Conservation (phyloP, 2,888 invertebrate species). For the Anorthoa munda region DNA sequence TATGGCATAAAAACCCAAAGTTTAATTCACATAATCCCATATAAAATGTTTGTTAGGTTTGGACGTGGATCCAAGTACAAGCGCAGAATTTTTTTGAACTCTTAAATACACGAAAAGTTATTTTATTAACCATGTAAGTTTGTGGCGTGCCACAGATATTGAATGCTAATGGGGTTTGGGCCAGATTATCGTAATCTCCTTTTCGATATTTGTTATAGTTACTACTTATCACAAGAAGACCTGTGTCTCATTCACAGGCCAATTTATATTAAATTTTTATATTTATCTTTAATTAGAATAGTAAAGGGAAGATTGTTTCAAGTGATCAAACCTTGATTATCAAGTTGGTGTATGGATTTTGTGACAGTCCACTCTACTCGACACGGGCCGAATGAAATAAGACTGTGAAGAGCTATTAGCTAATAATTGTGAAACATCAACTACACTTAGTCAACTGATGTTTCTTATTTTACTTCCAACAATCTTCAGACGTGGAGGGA, state of each 20-base stretch:
- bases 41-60: too few relatives aligned
- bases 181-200: not conserved
- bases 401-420: not conserved
- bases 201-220: slow-evolving; percentile 9
- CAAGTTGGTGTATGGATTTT: not conserved
- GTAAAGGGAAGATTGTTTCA: slow-evolving; percentile 39
- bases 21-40: too few relatives aligned
- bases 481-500: slow-evolving; percentile 28
- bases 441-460: not conserved
- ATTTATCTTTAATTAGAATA: slow-evolving; percentile 11
- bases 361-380: not conserved
- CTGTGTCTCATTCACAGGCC: slow-evolving; percentile 15
- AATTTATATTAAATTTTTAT: slow-evolving; percentile 10
- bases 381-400: not conserved
- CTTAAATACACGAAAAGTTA: too few relatives aligned
- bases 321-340: slow-evolving; percentile 8
- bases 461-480: slow-evolving; percentile 26
- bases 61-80: too few relatives aligned
- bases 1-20: too few relatives aligned
- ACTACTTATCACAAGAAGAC: slow-evolving; percentile 49
- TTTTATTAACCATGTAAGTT: not conserved
- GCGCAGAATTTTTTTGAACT: too few relatives aligned
- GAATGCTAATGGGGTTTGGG: not conserved
- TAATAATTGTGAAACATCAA: slow-evolving; percentile 3
- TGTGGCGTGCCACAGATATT: not conserved